phyloP scores from a whole-genome alignment of 1,140 invertebrate genomes.

The Stenopsyche tienmushanensis region DNA sequence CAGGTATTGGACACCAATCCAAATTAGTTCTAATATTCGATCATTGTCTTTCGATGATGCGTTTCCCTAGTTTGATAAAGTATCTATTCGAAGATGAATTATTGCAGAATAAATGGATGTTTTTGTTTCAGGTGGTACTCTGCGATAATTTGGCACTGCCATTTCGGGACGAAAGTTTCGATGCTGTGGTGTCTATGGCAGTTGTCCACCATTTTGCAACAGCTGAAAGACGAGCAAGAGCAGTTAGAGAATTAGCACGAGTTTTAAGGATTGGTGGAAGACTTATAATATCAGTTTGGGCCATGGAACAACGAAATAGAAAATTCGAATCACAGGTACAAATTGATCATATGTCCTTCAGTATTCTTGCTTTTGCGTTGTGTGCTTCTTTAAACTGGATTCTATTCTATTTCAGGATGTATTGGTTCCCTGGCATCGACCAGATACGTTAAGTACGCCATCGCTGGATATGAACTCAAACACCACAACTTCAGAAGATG shows the following conservation, averaged over 20 bases:
- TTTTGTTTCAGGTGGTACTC: constrained; percentile 67
- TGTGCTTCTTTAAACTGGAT: neutral
- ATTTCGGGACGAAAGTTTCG: constrained; percentile 89
- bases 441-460: constrained; percentile 65
- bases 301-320: constrained; percentile 90
- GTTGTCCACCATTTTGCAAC: constrained; percentile 95
- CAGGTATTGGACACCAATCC: no score
- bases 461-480: constrained; percentile 64
- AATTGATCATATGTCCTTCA: neutral
- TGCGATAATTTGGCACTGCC: constrained; percentile 89
- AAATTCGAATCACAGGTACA: constrained; percentile 67
- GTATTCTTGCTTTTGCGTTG: no score
- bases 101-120: neutral
- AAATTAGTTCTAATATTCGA: no score
- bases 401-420: constrained; percentile 75
- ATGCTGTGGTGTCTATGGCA: constrained; percentile 91
- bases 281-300: constrained; percentile 94
- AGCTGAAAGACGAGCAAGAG: constrained; percentile 82
- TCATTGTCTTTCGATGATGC: no score
- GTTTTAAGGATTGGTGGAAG: constrained; percentile 87
- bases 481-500: constrained; percentile 62
- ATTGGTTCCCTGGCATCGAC: constrained; percentile 89
- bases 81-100: neutral
- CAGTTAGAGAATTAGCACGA: constrained; percentile 82
- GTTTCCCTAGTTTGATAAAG: no score